Conservation (phyloP, 2,888 invertebrate species). For the Choreutis nemorana region DNA sequence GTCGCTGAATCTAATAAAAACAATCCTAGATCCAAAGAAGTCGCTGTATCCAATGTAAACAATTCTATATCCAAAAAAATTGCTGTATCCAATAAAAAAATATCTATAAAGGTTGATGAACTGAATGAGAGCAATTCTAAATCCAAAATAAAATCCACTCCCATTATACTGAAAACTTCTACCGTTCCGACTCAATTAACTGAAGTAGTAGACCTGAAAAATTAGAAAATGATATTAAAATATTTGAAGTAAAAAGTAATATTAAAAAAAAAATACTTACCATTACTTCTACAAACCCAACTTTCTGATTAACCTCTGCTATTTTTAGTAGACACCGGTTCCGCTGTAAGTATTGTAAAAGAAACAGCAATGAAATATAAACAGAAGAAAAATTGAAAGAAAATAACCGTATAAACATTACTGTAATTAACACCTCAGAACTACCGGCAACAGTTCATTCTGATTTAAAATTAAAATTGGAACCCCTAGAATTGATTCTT, state of each 20-base stretch:
- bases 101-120: no score
- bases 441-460: conserved; percentile 5
- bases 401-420: not conserved
- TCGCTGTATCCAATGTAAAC: no score
- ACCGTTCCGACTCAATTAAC: not conserved
- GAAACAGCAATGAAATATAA: not conserved
- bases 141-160: not conserved
- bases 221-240: no score
- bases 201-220: no score
- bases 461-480: conserved; percentile 5
- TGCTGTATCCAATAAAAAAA: no score
- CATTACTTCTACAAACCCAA: not conserved
- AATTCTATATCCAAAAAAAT: not conserved
- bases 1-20: no score
- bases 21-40: no score
- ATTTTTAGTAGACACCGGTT: not conserved
- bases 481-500: conserved; percentile 1
- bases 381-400: not conserved
- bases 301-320: not conserved
- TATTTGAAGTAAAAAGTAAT: not conserved
- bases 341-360: not conserved
- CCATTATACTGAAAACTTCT: not conserved
- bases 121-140: no score
- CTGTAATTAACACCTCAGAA: conserved; percentile 1
- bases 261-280: not conserved